Conservation (phyloP, 2,113 vertebrate species). For the Alligator sinensis region DNA sequence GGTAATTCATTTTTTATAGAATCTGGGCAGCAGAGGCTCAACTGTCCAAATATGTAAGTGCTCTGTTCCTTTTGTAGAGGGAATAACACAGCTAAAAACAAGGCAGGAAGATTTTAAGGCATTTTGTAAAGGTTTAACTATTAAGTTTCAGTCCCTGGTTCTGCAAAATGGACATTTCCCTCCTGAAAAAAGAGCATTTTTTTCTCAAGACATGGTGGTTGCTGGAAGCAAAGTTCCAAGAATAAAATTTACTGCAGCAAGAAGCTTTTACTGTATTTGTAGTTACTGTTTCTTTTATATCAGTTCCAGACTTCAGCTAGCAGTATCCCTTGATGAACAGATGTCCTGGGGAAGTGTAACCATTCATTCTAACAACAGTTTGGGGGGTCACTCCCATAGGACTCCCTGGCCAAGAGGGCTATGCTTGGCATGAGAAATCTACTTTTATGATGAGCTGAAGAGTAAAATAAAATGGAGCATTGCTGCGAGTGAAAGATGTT, state of each 20-base stretch:
- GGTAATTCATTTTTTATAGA: constrained; percentile 60
- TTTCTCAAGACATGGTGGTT: neutral
- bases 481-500: constrained; percentile 71
- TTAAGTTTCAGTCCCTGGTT: neutral
- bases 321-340: constrained; percentile 71
- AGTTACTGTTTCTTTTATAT: constrained; percentile 47
- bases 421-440: constrained; percentile 76
- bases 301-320: constrained; percentile 60
- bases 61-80: fast-evolving
- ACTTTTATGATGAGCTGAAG: constrained; percentile 73
- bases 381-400: constrained; percentile 78
- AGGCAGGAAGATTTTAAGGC: neutral
- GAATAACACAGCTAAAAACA: constrained; percentile 12
- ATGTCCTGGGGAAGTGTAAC: constrained; percentile 63
- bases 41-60: neutral
- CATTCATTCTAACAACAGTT: constrained; percentile 69
- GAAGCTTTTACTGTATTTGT: constrained; percentile 55
- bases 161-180: neutral
- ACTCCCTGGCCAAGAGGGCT: constrained; percentile 72
- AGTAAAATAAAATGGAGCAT: constrained; percentile 69
- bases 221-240: constrained; percentile 30
- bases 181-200: neutral
- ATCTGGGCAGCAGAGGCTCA: constrained; percentile 21
- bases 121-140: neutral
- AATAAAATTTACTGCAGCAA: constrained; percentile 50